Evolutionary conservation across 64 coral and sea anemone species (phyloP).

Genomic region (Stylophora pistillata): DNA sequence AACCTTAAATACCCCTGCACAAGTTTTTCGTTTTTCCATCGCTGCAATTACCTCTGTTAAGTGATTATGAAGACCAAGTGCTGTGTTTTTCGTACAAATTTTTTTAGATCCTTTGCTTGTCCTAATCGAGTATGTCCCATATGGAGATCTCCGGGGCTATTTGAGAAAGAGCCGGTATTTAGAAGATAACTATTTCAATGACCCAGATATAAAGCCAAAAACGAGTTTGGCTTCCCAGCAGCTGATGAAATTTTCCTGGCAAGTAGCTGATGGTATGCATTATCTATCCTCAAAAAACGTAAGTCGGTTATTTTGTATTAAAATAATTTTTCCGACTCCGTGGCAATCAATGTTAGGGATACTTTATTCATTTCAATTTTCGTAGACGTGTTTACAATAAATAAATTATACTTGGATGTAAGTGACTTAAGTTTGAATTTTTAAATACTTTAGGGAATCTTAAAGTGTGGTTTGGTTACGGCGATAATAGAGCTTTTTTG

Average conservation of each 20-base stretch:
- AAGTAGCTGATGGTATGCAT: slow-evolving; percentile 67
- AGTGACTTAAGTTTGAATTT: no score
- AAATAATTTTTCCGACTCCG: neutral
- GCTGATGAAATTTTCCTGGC: slow-evolving; percentile 61
- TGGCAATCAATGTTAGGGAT: neutral
- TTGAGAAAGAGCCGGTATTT: slow-evolving; percentile 76
- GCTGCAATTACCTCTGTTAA: no score
- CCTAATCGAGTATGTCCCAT: slow-evolving; percentile 58
- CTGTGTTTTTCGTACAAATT: neutral
- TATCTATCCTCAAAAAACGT: slow-evolving; percentile 64
- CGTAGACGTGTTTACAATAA: neutral
- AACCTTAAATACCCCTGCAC: no score
- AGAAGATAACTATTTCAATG: slow-evolving; percentile 63
- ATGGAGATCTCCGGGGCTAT: slow-evolving; percentile 74
- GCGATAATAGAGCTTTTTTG: no score
- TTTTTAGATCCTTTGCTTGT: slow-evolving; percentile 55
- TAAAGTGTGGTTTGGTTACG: no score
- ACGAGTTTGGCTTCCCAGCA: slow-evolving; percentile 34
- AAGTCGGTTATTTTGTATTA: neutral
- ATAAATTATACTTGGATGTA: no score
- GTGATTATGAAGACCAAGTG: neutral
- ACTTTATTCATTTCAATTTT: neutral
- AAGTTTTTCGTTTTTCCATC: no score
- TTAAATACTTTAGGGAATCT: no score
- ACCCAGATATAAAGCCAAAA: slow-evolving; percentile 61